phyloP scores from a whole-genome alignment of 2,797 vertebrate genomes.

The Typhlichthys subterraneus region DNA sequence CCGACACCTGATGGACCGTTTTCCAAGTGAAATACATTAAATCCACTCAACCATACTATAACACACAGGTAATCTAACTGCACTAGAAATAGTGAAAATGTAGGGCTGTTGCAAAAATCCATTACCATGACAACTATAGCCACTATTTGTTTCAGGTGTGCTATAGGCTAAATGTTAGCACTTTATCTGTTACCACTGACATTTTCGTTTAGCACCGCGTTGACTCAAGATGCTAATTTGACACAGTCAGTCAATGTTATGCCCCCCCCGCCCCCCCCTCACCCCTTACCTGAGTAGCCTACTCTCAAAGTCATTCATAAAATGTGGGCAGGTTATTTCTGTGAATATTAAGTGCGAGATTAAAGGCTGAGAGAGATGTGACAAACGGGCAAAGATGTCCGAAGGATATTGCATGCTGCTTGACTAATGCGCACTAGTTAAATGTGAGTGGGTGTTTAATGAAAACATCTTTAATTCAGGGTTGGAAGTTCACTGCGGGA shows the following conservation, averaged over 20 bases:
- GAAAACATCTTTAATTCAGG: constrained; percentile 11
- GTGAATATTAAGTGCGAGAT: constrained; percentile 6
- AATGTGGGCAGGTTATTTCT: neutral
- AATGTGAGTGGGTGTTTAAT: neutral
- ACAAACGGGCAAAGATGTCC: constrained; percentile 18
- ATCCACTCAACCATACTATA: no score
- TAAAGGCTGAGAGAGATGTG: constrained; percentile 5
- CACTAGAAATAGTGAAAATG: no score
- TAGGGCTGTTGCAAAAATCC: no score
- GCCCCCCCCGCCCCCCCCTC: neutral
- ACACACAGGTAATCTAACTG: no score
- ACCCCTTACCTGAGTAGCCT: neutral
- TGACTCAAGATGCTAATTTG: neutral
- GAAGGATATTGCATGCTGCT: neutral
- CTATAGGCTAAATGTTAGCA: neutral
- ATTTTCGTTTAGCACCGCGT: no score
- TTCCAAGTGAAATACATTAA: no score
- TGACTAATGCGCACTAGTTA: constrained; percentile 5
- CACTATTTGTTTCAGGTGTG: neutral
- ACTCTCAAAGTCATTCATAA: neutral
- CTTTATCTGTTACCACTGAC: no score
- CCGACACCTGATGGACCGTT: no score
- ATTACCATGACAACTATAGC: no score
- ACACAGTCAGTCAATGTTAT: neutral
- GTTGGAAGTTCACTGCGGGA: neutral